These are phyloP conservation scores for Coleophora flavipennella DNA, from an alignment of 2,888 invertebrate genomes.

Conservation along the genomic window DNA sequence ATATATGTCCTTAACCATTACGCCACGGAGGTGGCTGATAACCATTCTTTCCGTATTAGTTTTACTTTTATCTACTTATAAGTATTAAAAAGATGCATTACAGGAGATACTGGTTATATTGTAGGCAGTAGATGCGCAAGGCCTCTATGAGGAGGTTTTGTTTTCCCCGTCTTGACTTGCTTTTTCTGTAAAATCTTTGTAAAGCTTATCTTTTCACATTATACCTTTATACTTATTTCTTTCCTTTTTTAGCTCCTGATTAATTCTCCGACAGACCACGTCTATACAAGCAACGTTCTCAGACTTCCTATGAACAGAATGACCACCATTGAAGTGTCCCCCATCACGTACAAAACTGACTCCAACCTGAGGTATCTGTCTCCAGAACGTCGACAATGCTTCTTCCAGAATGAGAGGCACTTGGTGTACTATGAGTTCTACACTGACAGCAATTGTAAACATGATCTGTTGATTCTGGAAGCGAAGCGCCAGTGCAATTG, in stretches of 20 bases:
- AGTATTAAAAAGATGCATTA: too few relatives aligned
- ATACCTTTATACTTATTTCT: too few relatives aligned
- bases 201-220: too few relatives aligned
- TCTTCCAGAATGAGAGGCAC: conserved; percentile 53
- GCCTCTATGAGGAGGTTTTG: too few relatives aligned
- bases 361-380: conserved; percentile 33
- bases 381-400: conserved; percentile 52
- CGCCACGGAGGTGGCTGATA: too few relatives aligned
- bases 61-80: too few relatives aligned
- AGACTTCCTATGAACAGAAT: conserved; percentile 58
- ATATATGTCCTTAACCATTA: too few relatives aligned
- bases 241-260: conserved; percentile 39
- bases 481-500: conserved; percentile 59
- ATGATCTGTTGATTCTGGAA: conserved; percentile 61
- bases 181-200: too few relatives aligned
- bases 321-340: conserved; percentile 59
- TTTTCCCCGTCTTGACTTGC: too few relatives aligned
- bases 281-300: conserved; percentile 54
- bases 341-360: conserved; percentile 58
- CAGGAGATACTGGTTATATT: too few relatives aligned
- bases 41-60: too few relatives aligned
- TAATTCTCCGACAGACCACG: conserved; percentile 55
- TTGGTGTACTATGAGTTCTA: conserved; percentile 58
- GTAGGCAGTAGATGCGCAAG: too few relatives aligned
- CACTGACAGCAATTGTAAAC: conserved; percentile 68